These are phyloP conservation scores for Lycocerus yunnanus DNA, from an alignment of 2,888 invertebrate species.

Conservation along the genomic window DNA sequence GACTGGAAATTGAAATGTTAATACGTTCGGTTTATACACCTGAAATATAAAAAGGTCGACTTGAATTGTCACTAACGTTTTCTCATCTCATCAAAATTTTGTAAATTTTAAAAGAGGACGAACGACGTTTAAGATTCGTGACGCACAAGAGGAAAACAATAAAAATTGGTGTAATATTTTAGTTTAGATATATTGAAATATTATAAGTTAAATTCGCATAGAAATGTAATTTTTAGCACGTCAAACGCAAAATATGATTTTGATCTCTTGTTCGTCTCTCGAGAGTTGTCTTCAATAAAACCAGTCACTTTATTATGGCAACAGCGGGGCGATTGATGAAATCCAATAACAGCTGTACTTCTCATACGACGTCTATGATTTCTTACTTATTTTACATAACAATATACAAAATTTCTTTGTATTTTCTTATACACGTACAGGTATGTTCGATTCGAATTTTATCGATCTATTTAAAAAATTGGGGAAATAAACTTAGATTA, in stretches of 20 bases:
- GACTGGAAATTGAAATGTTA: conserved; percentile 53
- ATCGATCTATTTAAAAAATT: not conserved
- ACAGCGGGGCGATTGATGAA: conserved; percentile 50
- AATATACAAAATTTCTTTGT: conserved; percentile 26
- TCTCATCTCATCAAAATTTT: not conserved
- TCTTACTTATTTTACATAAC: conserved; percentile 51
- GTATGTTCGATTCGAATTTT: conserved; percentile 14
- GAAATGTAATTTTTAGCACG: conserved; percentile 53
- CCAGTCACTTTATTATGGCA: conserved; percentile 53
- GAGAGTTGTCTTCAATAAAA: conserved; percentile 52
- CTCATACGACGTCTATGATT: conserved; percentile 49
- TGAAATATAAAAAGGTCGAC: conserved; percentile 10
- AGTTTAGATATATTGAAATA: conserved; percentile 41
- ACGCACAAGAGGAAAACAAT: not conserved
- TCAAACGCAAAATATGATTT: conserved; percentile 53
- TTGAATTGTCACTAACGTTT: not conserved
- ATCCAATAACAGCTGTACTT: conserved; percentile 54
- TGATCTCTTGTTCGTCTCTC: conserved; percentile 49
- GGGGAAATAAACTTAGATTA: not conserved
- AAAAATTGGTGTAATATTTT: conserved; percentile 19
- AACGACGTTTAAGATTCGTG: not conserved
- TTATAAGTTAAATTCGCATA: conserved; percentile 49
- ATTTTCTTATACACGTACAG: conserved; percentile 14
- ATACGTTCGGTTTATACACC: conserved; percentile 39
- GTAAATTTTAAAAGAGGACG: not conserved